phyloP scores from a whole-genome alignment of 2,888 invertebrate genomes.

The Eupithecia centaureata region DNA sequence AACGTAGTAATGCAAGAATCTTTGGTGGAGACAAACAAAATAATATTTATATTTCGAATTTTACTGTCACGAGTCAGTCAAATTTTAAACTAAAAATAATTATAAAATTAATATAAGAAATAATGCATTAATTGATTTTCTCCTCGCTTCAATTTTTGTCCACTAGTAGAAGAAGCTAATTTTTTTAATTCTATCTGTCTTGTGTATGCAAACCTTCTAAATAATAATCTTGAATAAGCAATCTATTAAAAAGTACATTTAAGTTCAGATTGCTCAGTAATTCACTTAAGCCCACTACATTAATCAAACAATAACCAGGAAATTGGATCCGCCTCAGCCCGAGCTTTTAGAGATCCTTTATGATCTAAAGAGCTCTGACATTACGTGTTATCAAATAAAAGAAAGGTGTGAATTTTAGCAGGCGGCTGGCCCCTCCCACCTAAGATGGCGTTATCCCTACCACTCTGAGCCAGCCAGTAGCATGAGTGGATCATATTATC shows the following conservation, averaged over 20 bases:
- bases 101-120: too few species aligned
- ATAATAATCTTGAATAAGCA: conserved; percentile 16
- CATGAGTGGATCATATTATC: conserved; percentile 65
- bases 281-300: conserved; percentile 76
- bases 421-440: conserved; percentile 76
- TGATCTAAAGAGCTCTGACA: conserved; percentile 80
- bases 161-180: too few species aligned
- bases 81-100: too few species aligned
- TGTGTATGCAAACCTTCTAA: neutral
- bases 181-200: too few species aligned
- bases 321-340: conserved; percentile 78
- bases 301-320: conserved; percentile 78
- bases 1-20: too few species aligned
- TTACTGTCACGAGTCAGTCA: neutral
- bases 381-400: conserved; percentile 83
- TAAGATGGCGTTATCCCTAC: conserved; percentile 81
- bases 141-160: too few species aligned
- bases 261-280: conserved; percentile 58
- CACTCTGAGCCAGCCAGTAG: conserved; percentile 69
- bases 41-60: neutral
- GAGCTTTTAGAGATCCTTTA: conserved; percentile 82
- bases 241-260: conserved; percentile 40
- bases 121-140: too few species aligned
- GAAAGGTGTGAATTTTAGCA: conserved; percentile 84
- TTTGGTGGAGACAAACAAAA: too few species aligned